These are phyloP conservation scores for Pyrrhia umbra DNA, from an alignment of 2,888 invertebrate genomes.

Conservation along the genomic window DNA sequence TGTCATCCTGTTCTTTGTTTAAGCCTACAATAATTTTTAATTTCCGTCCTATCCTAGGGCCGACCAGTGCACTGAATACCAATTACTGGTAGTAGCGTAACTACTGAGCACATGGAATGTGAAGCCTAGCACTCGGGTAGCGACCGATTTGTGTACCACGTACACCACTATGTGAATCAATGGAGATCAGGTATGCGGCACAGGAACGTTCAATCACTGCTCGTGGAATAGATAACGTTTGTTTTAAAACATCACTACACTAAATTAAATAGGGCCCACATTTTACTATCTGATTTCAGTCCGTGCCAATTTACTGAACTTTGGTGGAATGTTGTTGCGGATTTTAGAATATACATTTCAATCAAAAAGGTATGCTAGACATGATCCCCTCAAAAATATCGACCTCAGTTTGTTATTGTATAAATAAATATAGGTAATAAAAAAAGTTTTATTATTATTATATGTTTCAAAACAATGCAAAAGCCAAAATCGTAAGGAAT, in stretches of 20 bases:
- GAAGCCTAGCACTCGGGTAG: slow-evolving; percentile 66
- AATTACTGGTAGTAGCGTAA: slow-evolving; percentile 79
- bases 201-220: slow-evolving; percentile 63
- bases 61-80: slow-evolving; percentile 84
- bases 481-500: slow-evolving; percentile 3
- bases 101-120: slow-evolving; percentile 82
- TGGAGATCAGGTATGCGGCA: slow-evolving; percentile 61
- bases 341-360: neutral
- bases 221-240: slow-evolving; percentile 52
- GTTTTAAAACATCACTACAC: slow-evolving; percentile 41
- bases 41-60: slow-evolving; percentile 77
- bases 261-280: slow-evolving; percentile 24
- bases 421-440: slow-evolving; percentile 10
- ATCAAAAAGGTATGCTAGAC: neutral
- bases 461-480: slow-evolving; percentile 15
- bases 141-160: slow-evolving; percentile 69
- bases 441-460: slow-evolving; percentile 24
- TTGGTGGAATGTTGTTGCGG: neutral
- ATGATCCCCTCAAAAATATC: neutral
- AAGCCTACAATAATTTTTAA: slow-evolving; percentile 85
- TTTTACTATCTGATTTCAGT: neutral
- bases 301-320: neutral
- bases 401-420: slow-evolving; percentile 2
- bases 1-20: slow-evolving; percentile 37
- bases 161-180: slow-evolving; percentile 60